A percentile compares a stretch with the other conserved stretches of the same genome.
phyloP scores from a whole-genome alignment of 2,797 vertebrate species.

The Melopsittacus undulatus region DNA sequence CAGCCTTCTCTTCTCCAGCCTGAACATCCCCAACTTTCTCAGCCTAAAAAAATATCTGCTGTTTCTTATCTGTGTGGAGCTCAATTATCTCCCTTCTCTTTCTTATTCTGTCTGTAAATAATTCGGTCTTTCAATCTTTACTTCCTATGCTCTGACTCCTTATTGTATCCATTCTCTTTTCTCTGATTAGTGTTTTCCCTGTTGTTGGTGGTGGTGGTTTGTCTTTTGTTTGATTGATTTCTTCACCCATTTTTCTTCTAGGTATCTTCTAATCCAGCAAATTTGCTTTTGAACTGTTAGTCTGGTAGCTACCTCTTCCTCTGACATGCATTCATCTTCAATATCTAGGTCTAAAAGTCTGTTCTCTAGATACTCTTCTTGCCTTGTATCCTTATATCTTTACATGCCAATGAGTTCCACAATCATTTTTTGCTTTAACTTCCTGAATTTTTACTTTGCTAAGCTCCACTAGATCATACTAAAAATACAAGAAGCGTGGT shows the following conservation, averaged over 20 bases:
- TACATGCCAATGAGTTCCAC: neutral
- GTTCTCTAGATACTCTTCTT: neutral
- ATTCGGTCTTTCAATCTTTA: neutral
- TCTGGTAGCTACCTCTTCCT: neutral
- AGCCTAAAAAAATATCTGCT: neutral
- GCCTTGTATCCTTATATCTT: neutral
- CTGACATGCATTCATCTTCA: neutral
- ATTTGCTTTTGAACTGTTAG: neutral
- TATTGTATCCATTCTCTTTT: neutral
- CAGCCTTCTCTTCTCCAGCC: too few relatives aligned
- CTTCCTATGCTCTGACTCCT: neutral
- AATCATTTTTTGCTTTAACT: neutral
- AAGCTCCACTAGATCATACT: neutral
- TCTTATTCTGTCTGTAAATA: neutral
- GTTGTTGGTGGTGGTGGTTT: neutral
- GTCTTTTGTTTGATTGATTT: neutral
- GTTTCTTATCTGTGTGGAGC: neutral
- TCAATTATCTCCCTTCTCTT: neutral
- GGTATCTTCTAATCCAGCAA: too few relatives aligned
- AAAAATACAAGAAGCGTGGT: neutral
- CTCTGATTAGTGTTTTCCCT: neutral
- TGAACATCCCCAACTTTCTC: too few relatives aligned
- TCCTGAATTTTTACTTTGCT: neutral
- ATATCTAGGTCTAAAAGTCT: neutral
- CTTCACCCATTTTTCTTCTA: neutral